phyloP scores from a whole-genome alignment of 1,140 invertebrate species.

The Microvelia longipes region DNA sequence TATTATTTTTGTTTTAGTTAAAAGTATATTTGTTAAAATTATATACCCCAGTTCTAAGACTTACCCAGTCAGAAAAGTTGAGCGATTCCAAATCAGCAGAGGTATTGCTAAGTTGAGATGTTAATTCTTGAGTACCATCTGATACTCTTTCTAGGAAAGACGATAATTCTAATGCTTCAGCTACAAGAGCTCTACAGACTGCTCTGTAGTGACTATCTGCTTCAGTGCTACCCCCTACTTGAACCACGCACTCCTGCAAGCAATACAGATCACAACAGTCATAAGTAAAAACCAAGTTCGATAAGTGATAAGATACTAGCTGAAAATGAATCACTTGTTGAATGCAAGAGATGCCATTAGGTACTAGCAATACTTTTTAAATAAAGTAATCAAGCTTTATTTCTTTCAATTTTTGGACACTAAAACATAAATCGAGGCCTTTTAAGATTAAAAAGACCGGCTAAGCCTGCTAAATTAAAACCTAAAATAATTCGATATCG shows the following conservation, averaged over 20 bases:
- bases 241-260: conserved; percentile 48
- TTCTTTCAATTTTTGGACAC: too few relatives aligned
- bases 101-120: conserved; percentile 51
- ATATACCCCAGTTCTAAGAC: too few relatives aligned
- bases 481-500: too few relatives aligned
- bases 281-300: not conserved
- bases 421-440: too few relatives aligned
- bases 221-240: conserved; percentile 38
- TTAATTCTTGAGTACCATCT: conserved; percentile 36
- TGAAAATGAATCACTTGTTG: too few relatives aligned
- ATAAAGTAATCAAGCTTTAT: too few relatives aligned
- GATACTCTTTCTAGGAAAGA: conserved; percentile 74
- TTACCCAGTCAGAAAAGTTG: conserved; percentile 14
- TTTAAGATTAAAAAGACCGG: too few relatives aligned
- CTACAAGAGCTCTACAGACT: conserved; percentile 75
- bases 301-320: not conserved
- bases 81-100: conserved; percentile 11
- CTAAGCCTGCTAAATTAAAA: too few relatives aligned
- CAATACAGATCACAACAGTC: conserved; percentile 13
- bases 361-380: too few relatives aligned
- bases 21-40: too few relatives aligned
- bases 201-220: conserved; percentile 75
- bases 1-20: too few relatives aligned
- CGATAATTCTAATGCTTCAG: conserved; percentile 75
- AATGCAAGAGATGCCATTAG: not conserved